phyloP scores from a whole-genome alignment of 2,113 vertebrate genomes.

The Hemibagrus wyckioides region DNA sequence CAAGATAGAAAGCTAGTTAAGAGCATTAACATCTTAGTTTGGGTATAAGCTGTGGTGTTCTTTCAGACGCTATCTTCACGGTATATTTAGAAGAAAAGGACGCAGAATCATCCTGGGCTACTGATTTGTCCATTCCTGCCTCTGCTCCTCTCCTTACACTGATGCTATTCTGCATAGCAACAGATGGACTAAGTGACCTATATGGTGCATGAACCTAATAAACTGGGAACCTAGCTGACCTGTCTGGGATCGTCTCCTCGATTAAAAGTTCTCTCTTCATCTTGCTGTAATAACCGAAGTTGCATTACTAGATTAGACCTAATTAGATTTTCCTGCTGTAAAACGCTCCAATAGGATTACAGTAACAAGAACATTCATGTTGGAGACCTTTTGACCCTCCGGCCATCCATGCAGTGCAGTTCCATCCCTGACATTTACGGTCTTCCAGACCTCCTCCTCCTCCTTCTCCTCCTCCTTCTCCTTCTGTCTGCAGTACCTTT shows the following conservation, averaged over 20 bases:
- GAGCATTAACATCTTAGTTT: not conserved
- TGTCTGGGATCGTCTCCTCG: not conserved
- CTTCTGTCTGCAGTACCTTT: not conserved
- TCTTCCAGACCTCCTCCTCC: not conserved
- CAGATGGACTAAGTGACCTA: not conserved
- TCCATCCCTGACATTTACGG: not conserved
- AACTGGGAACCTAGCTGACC: not conserved
- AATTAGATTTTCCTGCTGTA: not conserved
- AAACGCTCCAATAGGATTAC: not conserved
- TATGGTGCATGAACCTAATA: not conserved
- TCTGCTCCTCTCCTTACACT: not conserved
- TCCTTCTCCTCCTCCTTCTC: not conserved
- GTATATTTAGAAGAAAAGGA: not conserved
- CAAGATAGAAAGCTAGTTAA: not conserved
- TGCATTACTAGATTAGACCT: not conserved
- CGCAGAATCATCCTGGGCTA: not conserved
- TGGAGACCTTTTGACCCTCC: not conserved
- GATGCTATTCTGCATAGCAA: not conserved
- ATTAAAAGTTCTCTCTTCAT: not conserved
- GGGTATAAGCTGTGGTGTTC: not conserved
- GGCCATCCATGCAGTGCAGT: not conserved
- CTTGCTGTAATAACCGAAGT: not conserved
- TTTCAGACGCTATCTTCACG: not conserved
- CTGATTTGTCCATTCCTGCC: conserved; percentile 8
- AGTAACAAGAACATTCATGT: conserved; percentile 3